Conservation (phyloP, 2,888 invertebrate species). For the Lithophane ornitopus region DNA sequence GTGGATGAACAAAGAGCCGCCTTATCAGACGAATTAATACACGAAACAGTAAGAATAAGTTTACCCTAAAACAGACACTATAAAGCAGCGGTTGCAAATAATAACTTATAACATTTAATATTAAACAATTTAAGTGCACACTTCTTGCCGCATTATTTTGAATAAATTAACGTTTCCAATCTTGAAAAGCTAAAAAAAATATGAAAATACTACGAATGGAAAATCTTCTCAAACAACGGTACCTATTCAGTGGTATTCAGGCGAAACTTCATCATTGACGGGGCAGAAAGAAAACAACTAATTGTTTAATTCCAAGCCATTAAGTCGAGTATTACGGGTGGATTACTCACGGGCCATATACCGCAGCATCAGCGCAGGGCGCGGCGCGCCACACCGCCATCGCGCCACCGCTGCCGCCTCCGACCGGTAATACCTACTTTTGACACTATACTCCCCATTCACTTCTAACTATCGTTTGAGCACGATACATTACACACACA, state of each 20-base stretch:
- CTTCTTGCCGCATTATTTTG: slow-evolving; percentile 7
- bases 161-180: slow-evolving; percentile 6
- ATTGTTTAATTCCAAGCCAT: slow-evolving; percentile 90
- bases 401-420: slow-evolving; percentile 61
- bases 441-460: slow-evolving; percentile 67
- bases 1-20: slow-evolving; percentile 77
- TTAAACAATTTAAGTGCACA: slow-evolving; percentile 37
- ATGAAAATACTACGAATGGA: slow-evolving; percentile 3
- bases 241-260: slow-evolving; percentile 67
- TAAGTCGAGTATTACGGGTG: slow-evolving; percentile 88
- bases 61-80: slow-evolving; percentile 64
- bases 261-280: slow-evolving; percentile 82
- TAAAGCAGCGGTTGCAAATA: slow-evolving; percentile 62
- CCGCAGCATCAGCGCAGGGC: slow-evolving; percentile 82
- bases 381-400: slow-evolving; percentile 68
- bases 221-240: slow-evolving; percentile 62
- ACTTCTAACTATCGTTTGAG: slow-evolving; percentile 74
- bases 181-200: background rate
- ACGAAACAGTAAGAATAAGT: slow-evolving; percentile 72
- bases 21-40: slow-evolving; percentile 79
- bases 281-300: slow-evolving; percentile 89
- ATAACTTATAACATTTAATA: slow-evolving; percentile 61
- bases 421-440: slow-evolving; percentile 65
- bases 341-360: slow-evolving; percentile 90
- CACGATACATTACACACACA: slow-evolving; percentile 53